Evolutionary conservation across 1,140 invertebrate species (phyloP).

Genomic region (Odontomachus brunneus): DNA sequence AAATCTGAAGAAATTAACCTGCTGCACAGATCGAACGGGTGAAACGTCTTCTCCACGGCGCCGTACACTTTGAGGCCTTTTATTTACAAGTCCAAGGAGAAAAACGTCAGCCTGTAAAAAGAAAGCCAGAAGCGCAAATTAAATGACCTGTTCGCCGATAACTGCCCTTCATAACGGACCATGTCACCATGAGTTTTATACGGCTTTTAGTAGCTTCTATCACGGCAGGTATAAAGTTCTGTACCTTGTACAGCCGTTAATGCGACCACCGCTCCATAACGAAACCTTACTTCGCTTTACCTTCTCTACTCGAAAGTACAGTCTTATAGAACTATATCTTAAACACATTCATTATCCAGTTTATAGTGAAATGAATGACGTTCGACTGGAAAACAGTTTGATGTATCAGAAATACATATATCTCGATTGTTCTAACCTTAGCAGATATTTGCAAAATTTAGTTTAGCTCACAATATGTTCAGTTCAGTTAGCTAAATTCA

Average conservation of each 20-base stretch:
- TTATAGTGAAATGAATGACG: constrained; percentile 21
- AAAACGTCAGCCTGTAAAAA: constrained; percentile 84
- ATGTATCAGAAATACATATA: constrained; percentile 8
- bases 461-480: neutral
- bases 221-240: constrained; percentile 83
- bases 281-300: constrained; percentile 39
- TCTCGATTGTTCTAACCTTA: neutral
- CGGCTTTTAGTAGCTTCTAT: constrained; percentile 76
- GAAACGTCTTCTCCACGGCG: constrained; percentile 85
- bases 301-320: neutral
- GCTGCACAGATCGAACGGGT: constrained; percentile 85
- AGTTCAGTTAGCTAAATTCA: too few species aligned
- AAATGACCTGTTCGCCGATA: constrained; percentile 68
- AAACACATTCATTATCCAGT: constrained; percentile 8
- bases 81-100: constrained; percentile 79
- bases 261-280: constrained; percentile 64
- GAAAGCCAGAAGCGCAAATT: constrained; percentile 71
- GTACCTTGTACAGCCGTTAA: constrained; percentile 80
- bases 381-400: neutral
- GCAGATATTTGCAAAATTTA: neutral
- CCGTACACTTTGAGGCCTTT: constrained; percentile 86
- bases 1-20: constrained; percentile 65
- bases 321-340: constrained; percentile 3
- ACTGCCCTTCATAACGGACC: constrained; percentile 48
- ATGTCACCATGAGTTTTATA: constrained; percentile 73